Evolutionary conservation across 2,797 vertebrate genomes (phyloP), one percentile per base, ranked within the genome.

Genomic region (Syngnathus acus): DNA sequence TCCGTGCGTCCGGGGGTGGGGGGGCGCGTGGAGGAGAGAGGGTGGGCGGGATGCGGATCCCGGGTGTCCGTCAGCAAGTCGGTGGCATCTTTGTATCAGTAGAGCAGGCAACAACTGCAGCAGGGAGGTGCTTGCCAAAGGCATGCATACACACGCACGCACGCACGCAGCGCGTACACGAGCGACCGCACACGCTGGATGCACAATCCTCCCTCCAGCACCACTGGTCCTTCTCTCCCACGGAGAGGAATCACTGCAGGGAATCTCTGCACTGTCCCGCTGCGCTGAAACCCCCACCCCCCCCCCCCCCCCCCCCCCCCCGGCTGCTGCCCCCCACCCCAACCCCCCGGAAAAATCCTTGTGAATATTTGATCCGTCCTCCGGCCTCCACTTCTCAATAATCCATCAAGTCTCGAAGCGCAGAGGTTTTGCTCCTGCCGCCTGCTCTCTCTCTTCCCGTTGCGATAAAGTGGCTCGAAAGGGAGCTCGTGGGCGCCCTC

Each of bases 341-440:
- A 26, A 19, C 21, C 7, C 47, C 5, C 53, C 72, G 71, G 6
- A 73, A 81, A 85, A 87, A 80, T 84, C 79, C 62, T 73, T 23
- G 72, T 85, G 70, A 86, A 85, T 87, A 81, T 85, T 85, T 80
- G n/a, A 85, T 80, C 70, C 70, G 70, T 65, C 75, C 72, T 71
- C 76, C 69, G 72, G 74, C 72, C 76, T 78, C 67, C 83, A 83
- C 81, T 84, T 85, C 76, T 88, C 75, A 84, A 87, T 87, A 85
- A 86, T 84, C 85, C 87, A 84, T 84, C 80, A 86, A 68, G 70
- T 83, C 26, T 78, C 84, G 76, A 79, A 83, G 86, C 86, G 79
- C 83, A 68, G 87, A 78, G 72, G 79, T 72, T 38, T 65, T 66
- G 79, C 77, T 72, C 65, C 50, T 65, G 67, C 71, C 60, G 48